Conservation (phyloP, 2,113 vertebrate genomes). For the Turdus rufiventris region DNA sequence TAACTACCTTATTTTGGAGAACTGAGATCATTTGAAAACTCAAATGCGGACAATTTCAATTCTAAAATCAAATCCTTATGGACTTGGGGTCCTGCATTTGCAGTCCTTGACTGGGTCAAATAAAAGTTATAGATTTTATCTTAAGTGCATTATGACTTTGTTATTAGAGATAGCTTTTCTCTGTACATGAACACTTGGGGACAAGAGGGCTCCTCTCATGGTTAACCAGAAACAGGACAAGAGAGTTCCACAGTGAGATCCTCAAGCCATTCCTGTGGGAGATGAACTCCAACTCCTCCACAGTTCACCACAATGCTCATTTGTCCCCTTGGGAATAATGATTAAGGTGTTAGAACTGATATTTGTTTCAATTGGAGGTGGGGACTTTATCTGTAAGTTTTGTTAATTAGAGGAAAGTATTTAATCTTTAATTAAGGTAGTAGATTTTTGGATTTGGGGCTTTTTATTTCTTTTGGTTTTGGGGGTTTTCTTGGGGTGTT, state of each 20-base stretch:
- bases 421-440: neutral
- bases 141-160: accelerated
- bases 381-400: neutral
- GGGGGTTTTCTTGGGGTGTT: no score
- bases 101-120: neutral
- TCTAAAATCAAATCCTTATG: neutral
- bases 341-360: neutral
- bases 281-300: neutral
- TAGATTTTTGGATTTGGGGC: neutral
- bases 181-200: accelerated
- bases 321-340: neutral
- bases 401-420: neutral
- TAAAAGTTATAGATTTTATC: neutral
- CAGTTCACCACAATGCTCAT: accelerated
- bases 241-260: neutral
- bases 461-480: no score
- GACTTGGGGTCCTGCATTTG: neutral
- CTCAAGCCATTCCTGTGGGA: neutral
- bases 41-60: neutral
- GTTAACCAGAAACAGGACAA: neutral
- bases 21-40: neutral
- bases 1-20: neutral
- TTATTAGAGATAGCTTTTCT: neutral
- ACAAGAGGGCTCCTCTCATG: neutral
- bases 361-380: neutral